These are phyloP conservation scores for Ovis canadensis DNA, from an alignment of 2,113 vertebrate species.

Conservation along the genomic window DNA sequence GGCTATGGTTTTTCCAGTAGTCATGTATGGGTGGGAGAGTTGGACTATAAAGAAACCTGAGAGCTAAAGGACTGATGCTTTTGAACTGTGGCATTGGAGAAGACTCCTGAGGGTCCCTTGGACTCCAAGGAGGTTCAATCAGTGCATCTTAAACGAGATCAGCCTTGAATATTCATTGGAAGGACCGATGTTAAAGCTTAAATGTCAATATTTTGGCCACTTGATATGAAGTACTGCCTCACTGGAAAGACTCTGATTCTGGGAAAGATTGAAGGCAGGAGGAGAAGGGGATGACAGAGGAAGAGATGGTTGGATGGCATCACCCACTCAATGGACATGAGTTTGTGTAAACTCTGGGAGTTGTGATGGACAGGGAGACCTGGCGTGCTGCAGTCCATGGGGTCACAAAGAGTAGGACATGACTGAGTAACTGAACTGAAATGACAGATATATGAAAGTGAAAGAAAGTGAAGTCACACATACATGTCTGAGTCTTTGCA, in stretches of 20 bases:
- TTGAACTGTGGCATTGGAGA: not conserved
- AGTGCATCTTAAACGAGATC: not conserved
- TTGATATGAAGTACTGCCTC: not conserved
- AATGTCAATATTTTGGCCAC: not conserved
- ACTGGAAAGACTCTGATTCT: not conserved
- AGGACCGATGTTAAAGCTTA: not conserved
- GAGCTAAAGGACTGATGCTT: not conserved
- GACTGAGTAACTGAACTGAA: not conserved
- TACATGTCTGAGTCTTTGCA: not conserved
- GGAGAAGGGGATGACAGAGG: not conserved
- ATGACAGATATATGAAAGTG: not conserved
- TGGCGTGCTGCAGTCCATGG: fast-evolving
- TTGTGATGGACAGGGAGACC: not conserved
- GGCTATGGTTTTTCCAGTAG: not conserved
- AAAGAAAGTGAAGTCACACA: not conserved
- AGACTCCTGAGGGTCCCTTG: not conserved
- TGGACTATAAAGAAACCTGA: not conserved
- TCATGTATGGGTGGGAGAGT: not conserved
- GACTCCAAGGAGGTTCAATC: not conserved
- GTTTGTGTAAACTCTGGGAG: not conserved
- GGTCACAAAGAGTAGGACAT: not conserved
- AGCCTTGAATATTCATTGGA: not conserved
- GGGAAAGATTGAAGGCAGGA: not conserved
- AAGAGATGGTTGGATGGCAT: not conserved
- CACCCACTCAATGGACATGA: not conserved